Percentiles rank a stretch among this genome's conserved stretches.
These are phyloP conservation scores for Phocides pigmalion DNA, from an alignment of 1,140 invertebrate species.

Conservation along the genomic window DNA sequence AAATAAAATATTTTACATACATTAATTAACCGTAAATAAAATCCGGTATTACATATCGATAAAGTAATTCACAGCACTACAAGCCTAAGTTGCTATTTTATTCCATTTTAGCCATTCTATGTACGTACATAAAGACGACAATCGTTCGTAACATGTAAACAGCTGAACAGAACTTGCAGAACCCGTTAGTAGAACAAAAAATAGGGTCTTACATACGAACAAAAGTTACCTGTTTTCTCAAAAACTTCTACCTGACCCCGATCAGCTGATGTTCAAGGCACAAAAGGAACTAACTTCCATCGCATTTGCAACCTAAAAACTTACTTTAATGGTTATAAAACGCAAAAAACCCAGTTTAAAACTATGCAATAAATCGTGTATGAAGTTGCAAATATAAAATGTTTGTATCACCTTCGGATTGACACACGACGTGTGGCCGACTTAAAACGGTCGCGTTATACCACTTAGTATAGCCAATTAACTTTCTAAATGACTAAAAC, in stretches of 20 bases:
- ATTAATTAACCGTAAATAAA: no score
- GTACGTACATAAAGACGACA: conserved; percentile 29
- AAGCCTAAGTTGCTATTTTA: no score
- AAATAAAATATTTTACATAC: no score
- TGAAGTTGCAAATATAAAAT: not conserved
- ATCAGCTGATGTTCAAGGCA: conserved; percentile 37
- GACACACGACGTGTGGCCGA: conserved; percentile 1
- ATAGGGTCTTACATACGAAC: conserved; percentile 21
- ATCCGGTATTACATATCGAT: no score
- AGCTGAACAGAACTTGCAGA: conserved; percentile 34
- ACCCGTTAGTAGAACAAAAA: conserved; percentile 40
- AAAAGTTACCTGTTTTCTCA: conserved; percentile 15
- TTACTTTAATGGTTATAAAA: not conserved
- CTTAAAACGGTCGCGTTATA: conserved; percentile 48
- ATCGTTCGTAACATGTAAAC: conserved; percentile 30
- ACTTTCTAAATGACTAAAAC: conserved; percentile 55
- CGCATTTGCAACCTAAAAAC: not conserved
- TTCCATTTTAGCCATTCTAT: no score
- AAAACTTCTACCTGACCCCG: conserved; percentile 18
- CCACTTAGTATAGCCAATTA: conserved; percentile 39
- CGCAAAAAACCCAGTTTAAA: conserved; percentile 5
- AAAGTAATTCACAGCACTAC: conserved; percentile 19
- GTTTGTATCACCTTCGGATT: conserved; percentile 2
- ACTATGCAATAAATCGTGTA: not conserved
- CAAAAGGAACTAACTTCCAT: not conserved